Percentiles rank a stretch among this genome's conserved stretches.
phyloP scores from a whole-genome alignment of 2,113 vertebrate genomes.

The Phylloscopus trochilus region DNA sequence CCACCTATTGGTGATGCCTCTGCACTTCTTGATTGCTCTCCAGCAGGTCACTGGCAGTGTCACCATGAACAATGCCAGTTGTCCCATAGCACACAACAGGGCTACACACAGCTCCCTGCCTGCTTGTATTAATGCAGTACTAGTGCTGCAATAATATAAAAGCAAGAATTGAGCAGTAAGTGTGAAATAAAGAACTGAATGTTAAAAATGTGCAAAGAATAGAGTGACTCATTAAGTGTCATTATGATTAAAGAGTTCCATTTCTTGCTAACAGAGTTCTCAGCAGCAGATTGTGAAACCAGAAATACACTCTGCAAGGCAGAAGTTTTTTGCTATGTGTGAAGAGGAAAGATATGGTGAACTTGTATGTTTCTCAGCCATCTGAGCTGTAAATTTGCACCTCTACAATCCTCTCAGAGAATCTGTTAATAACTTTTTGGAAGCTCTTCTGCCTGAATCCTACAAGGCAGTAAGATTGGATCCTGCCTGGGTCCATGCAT shows the following conservation, averaged over 20 bases:
- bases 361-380: constrained; percentile 62
- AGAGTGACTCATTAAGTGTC: constrained; percentile 61
- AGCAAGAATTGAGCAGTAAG: constrained; percentile 67
- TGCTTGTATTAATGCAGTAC: constrained; percentile 1
- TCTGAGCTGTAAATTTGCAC: constrained; percentile 63
- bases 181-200: constrained; percentile 63
- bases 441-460: constrained; percentile 9
- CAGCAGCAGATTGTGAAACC: constrained; percentile 66
- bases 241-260: constrained; percentile 62
- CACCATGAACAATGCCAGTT: neutral
- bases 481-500: neutral
- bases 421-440: constrained; percentile 65
- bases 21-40: neutral
- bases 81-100: neutral
- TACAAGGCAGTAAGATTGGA: neutral
- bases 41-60: neutral
- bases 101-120: neutral
- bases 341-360: constrained; percentile 63
- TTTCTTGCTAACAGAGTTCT: constrained; percentile 63
- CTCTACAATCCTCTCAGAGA: constrained; percentile 45
- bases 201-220: constrained; percentile 61
- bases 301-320: constrained; percentile 61
- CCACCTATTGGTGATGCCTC: constrained; percentile 35
- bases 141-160: constrained; percentile 7
- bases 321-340: constrained; percentile 63